Conservation (phyloP, 2,888 invertebrate genomes). For the Phortica magna region DNA sequence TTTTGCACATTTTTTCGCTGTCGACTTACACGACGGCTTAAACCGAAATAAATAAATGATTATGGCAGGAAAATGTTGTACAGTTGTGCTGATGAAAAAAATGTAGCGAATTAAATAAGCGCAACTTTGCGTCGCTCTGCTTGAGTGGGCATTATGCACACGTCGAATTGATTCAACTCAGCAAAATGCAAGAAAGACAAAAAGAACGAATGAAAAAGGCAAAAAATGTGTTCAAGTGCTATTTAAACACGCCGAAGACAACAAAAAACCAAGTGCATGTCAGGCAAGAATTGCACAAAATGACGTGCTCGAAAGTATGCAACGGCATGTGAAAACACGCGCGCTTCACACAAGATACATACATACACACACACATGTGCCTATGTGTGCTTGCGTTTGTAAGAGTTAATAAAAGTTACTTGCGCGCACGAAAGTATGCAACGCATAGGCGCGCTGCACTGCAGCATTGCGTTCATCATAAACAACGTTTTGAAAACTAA, state of each 20-base stretch:
- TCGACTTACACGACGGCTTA: constrained; percentile 3
- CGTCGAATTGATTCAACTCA: constrained; percentile 21
- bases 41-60: constrained; percentile 32
- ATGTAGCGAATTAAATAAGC: not conserved
- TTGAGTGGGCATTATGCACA: constrained; percentile 11
- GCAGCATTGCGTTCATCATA: no score
- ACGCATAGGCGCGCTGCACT: not conserved
- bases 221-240: not conserved
- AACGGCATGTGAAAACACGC: constrained; percentile 2
- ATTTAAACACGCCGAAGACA: constrained; percentile 14
- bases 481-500: no score
- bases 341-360: not conserved
- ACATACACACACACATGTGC: not conserved
- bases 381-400: not conserved
- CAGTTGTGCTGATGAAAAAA: constrained; percentile 8
- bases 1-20: constrained; percentile 26
- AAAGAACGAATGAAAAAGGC: not conserved
- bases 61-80: not conserved
- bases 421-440: constrained; percentile 15
- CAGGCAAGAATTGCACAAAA: not conserved
- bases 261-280: not conserved
- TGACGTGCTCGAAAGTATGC: not conserved
- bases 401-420: not conserved
- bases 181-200: not conserved
- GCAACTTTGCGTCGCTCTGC: not conserved